Evolutionary conservation across 2,113 vertebrate genomes (phyloP), one percentile per base, ranked within the genome.

Genomic region (Eleginops maclovinus): DNA sequence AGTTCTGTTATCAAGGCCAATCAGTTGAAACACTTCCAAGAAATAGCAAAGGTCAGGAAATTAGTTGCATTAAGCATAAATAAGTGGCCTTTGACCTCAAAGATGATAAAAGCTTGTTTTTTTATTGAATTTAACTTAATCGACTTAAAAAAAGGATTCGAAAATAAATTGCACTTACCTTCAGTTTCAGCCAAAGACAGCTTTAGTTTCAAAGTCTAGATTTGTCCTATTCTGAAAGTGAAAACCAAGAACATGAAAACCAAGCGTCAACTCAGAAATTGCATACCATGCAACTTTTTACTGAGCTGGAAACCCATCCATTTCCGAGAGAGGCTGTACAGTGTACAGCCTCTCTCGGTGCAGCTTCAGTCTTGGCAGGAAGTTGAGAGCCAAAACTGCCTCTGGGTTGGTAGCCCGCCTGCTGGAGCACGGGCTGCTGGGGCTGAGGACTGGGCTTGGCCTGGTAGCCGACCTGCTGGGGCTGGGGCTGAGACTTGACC

Each of bases 381-480:
- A 4, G 9, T 17, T 1, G 1, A 22, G 8, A 12, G n/a, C 14
- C 49, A 26, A 14, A 24, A 55, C 14, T 54, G 12, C 4, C 21
- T 21, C 28, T 17, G 19, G 22, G 55, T 49, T 40, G 46, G 26
- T 14, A 36, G 17, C 26, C 0, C 0, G 46, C 36, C 14, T 28
- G 22, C 15, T 14, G 17, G 0, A 15, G 24, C 8, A 9, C 6
- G 4, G 44, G 24, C 62, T 44, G 21, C 15, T 31, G 36, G 9
- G 3, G 28, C 56, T 43, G 46, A 0, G 21, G 40, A 16, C 21
- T 1, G 0, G 62, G 22, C 47, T 10, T 0, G 9, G 55, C 5
- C 0, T 14, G 51, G 4, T 26, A 61, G 43, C 0, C 7, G 2
- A 53, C 47, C 4, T 2, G 28, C 28, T 28, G 28, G 28, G 28